A percentile compares a stretch with the other conserved stretches of the same genome.
phyloP scores from a whole-genome alignment of 2,888 invertebrate genomes.

The Geotrupes spiniger region DNA sequence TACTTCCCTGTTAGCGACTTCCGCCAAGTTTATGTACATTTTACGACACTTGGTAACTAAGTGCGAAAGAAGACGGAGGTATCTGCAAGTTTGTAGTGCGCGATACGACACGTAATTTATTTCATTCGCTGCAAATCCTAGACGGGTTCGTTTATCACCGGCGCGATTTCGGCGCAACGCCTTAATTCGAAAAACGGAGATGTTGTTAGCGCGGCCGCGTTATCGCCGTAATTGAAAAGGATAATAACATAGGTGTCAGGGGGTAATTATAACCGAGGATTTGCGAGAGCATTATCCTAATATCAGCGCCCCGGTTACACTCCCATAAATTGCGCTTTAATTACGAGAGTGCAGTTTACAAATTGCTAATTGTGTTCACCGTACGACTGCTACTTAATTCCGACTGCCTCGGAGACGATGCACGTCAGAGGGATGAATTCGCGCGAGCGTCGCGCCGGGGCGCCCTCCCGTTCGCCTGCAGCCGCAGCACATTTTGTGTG shows the following conservation, averaged over 20 bases:
- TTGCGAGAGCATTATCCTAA: neutral
- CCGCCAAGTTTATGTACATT: slow-evolving; percentile 1
- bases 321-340: slow-evolving; percentile 2
- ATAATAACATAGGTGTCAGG: no score
- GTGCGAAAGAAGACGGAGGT: no score
- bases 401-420: neutral
- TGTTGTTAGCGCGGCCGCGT: no score
- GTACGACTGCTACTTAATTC: slow-evolving; percentile 3
- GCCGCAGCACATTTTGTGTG: neutral
- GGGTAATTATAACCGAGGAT: slow-evolving; percentile 1
- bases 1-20: neutral
- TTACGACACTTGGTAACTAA: slow-evolving; percentile 2
- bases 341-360: slow-evolving; percentile 4
- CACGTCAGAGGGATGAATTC: no score
- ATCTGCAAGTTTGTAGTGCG: no score
- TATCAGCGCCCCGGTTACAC: neutral
- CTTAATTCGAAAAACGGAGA: no score
- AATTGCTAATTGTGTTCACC: neutral
- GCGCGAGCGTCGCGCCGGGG: no score
- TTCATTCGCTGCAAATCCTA: no score
- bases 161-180: no score
- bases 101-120: no score
- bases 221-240: no score
- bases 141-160: no score
- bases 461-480: neutral